phyloP scores from a whole-genome alignment of 1,140 invertebrate genomes.

The Drosophila rufa region DNA sequence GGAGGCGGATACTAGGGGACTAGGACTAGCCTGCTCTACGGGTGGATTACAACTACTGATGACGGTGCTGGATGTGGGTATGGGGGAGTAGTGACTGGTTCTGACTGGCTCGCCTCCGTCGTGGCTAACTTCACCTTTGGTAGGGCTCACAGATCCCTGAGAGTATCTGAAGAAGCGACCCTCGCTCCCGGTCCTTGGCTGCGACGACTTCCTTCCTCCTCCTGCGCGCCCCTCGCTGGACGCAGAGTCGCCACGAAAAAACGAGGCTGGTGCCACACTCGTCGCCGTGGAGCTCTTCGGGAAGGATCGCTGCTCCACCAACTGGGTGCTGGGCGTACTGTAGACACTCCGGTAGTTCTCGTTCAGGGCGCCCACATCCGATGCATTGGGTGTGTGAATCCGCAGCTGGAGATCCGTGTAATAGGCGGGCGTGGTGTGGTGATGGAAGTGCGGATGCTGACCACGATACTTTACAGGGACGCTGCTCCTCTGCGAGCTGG shows the following conservation, averaged over 20 bases:
- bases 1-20: slow-evolving; percentile 22
- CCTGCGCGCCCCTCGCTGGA: slow-evolving; percentile 49
- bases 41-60: slow-evolving; percentile 45
- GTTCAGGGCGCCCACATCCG: slow-evolving; percentile 74
- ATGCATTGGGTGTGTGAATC: slow-evolving; percentile 75
- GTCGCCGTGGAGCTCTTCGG: slow-evolving; percentile 67
- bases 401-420: slow-evolving; percentile 78
- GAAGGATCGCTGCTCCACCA: slow-evolving; percentile 72
- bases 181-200: slow-evolving; percentile 56
- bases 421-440: slow-evolving; percentile 79
- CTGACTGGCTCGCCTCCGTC: slow-evolving; percentile 7
- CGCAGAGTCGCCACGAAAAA: slow-evolving; percentile 82
- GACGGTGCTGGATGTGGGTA: slow-evolving; percentile 39
- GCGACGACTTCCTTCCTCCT: slow-evolving; percentile 13
- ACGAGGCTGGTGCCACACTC: slow-evolving; percentile 50
- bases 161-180: slow-evolving; percentile 75
- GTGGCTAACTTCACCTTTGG: slow-evolving; percentile 69
- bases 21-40: slow-evolving; percentile 63
- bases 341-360: slow-evolving; percentile 83
- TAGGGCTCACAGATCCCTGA: slow-evolving; percentile 72
- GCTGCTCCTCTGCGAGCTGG: slow-evolving; percentile 45
- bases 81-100: slow-evolving; percentile 24
- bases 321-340: slow-evolving; percentile 72
- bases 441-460: slow-evolving; percentile 80
- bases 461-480: slow-evolving; percentile 57